Conservation (phyloP, 92 coral and sea anemone genomes). For the Bergia sp. region DNA sequence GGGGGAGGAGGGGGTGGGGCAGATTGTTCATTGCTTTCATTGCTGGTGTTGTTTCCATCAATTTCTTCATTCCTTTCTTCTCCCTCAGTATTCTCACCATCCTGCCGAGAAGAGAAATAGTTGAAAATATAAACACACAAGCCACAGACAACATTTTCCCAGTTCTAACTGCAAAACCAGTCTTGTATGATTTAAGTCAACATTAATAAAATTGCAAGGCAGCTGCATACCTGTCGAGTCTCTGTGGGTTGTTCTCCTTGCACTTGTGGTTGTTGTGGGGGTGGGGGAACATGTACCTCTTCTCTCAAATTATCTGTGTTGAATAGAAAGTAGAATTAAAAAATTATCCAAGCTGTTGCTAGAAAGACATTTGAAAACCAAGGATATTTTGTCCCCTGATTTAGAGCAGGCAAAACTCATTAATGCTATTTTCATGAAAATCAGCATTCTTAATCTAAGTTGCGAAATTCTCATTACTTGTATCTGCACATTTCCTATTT, state of each 20-base stretch:
- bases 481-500: too few species aligned
- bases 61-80: constrained; percentile 56
- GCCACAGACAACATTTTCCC: background rate
- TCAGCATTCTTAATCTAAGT: too few species aligned
- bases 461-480: too few species aligned
- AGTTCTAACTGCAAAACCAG: background rate
- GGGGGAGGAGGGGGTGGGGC: constrained; percentile 73
- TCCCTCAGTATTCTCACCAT: constrained; percentile 39
- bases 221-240: constrained; percentile 7
- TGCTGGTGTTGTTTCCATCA: constrained; percentile 46
- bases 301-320: constrained; percentile 4
- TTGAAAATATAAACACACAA: background rate
- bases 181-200: background rate
- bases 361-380: too few species aligned
- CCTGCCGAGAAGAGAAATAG: background rate
- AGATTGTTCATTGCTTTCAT: constrained; percentile 49
- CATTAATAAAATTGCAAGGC: too few species aligned
- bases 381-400: too few species aligned
- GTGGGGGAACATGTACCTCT: constrained; percentile 18
- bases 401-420: too few species aligned
- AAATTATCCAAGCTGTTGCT: too few species aligned
- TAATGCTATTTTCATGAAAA: too few species aligned
- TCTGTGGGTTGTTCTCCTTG: constrained; percentile 23
- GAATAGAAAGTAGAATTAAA: background rate
- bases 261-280: constrained; percentile 29